These are phyloP conservation scores for Oreocharis arfaki DNA, from an alignment of 2,113 vertebrate genomes.

Conservation along the genomic window DNA sequence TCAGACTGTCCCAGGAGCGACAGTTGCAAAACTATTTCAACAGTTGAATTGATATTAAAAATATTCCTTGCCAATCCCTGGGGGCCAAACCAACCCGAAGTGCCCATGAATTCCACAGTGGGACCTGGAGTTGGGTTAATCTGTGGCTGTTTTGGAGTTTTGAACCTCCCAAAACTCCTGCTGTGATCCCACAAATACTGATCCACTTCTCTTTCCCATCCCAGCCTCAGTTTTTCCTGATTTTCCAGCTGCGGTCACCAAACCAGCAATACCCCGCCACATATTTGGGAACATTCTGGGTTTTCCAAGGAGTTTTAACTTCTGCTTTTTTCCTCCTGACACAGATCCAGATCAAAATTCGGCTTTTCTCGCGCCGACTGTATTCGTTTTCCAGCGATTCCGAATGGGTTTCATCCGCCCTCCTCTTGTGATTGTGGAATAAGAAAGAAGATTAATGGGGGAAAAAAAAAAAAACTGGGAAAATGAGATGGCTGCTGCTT, in stretches of 20 bases:
- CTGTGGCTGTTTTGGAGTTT: background rate
- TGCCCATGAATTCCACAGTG: background rate
- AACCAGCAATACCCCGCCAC: background rate
- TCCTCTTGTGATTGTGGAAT: background rate
- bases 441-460: slow-evolving; percentile 19
- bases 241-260: background rate
- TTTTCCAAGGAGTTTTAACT: background rate
- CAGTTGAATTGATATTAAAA: background rate
- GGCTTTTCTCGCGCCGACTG: background rate
- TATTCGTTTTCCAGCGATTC: background rate
- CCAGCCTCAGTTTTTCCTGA: background rate
- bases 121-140: background rate
- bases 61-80: background rate
- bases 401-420: background rate
- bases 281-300: background rate
- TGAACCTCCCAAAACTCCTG: background rate
- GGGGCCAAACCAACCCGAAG: background rate
- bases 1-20: background rate
- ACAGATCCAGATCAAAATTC: background rate
- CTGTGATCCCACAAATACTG: background rate
- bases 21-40: rapidly evolving
- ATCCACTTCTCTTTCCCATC: background rate
- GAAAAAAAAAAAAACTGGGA: background rate
- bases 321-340: background rate
- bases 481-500: slow-evolving; percentile 32